These are phyloP conservation scores for Labeo catla DNA, from an alignment of 2,113 vertebrate species.

Conservation along the genomic window DNA sequence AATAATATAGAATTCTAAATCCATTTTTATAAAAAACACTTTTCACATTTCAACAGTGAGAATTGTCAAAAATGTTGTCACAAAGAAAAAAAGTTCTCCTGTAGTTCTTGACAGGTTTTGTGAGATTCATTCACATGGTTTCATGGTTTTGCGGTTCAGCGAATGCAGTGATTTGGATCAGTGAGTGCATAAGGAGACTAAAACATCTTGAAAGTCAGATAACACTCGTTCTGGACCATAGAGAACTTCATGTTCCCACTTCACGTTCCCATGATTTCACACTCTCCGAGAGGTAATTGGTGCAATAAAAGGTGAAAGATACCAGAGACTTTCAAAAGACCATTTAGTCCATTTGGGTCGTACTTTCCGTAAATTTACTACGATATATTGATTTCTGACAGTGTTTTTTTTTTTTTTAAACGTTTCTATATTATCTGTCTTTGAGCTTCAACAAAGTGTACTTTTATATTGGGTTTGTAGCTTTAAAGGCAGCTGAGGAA, in stretches of 20 bases:
- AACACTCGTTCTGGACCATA: neutral
- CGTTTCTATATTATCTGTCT: conserved; percentile 8
- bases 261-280: neutral
- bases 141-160: neutral
- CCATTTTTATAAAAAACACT: too few relatives aligned
- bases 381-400: conserved; percentile 21
- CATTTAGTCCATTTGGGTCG: neutral
- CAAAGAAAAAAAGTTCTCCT: too few relatives aligned
- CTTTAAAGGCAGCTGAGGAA: conserved; percentile 47
- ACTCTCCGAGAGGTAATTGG: neutral
- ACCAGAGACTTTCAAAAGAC: neutral
- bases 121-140: neutral
- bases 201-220: neutral
- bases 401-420: neutral
- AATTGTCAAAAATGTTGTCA: too few relatives aligned
- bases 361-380: neutral
- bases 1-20: too few relatives aligned
- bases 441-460: conserved; percentile 36
- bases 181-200: neutral
- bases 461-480: conserved; percentile 45
- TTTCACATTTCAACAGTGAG: too few relatives aligned
- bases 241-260: neutral
- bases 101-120: neutral
- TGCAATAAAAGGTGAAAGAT: neutral
- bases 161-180: neutral